Evolutionary conservation across 2,888 invertebrate genomes (phyloP).

Genomic region (Clistopyga incitator): DNA sequence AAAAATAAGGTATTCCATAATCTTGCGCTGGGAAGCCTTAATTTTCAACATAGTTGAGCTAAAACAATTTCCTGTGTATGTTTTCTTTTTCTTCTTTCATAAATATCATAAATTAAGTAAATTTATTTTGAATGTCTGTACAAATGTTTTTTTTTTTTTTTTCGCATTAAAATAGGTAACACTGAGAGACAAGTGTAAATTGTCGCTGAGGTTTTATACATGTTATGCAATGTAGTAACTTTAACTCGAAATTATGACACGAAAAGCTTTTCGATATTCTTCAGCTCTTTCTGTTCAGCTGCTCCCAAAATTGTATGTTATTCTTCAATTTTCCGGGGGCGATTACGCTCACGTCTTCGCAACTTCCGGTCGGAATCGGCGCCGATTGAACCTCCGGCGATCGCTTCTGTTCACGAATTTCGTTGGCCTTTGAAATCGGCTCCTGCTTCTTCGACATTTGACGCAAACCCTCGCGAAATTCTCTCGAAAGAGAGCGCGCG

Average conservation of each 20-base stretch:
- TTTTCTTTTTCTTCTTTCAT: not conserved
- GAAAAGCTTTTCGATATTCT: constrained; percentile 26
- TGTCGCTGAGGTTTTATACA: constrained; percentile 10
- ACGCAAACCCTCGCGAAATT: constrained; percentile 89
- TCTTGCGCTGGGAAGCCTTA: too few species aligned
- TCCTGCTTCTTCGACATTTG: constrained; percentile 77
- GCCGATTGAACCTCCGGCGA: constrained; percentile 62
- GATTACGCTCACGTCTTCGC: constrained; percentile 73
- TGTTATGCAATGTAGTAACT: constrained; percentile 32
- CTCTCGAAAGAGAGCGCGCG: constrained; percentile 91
- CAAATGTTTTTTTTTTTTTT: constrained; percentile 43
- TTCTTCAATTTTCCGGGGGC: constrained; percentile 80
- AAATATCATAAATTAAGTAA: constrained; percentile 36
- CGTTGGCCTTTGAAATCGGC: constrained; percentile 72
- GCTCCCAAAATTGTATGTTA: constrained; percentile 82
- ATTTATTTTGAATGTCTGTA: constrained; percentile 63
- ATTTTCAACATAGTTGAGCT: constrained; percentile 19
- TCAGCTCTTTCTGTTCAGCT: constrained; percentile 77
- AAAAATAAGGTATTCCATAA: too few species aligned
- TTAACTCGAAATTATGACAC: constrained; percentile 32
- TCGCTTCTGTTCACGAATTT: constrained; percentile 70
- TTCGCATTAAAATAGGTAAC: constrained; percentile 21
- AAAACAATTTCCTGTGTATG: constrained; percentile 8
- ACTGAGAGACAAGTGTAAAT: constrained; percentile 48
- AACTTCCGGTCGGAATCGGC: constrained; percentile 60